Base-by-base conservation (phyloP, 1,140 invertebrate genomes). In the Drosophila subpulchrella region DNA sequence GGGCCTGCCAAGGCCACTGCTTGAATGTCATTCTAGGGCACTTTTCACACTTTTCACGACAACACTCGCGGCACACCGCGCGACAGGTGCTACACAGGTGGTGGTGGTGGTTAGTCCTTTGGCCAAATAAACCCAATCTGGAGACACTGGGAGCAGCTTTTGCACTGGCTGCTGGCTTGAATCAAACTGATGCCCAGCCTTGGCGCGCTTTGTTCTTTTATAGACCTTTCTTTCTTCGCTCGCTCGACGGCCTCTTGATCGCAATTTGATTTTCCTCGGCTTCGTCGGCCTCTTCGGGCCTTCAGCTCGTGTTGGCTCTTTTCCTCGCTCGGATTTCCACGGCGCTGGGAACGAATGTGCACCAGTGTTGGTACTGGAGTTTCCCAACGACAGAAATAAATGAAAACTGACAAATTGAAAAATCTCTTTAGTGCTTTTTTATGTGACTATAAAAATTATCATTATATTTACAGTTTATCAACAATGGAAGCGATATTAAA, bases 141-240 rank as follows among this genome's bases (percentile, higher is more conserved):
- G 63, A 32, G 42, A 6, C 66, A 70, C 51, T 41, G 65, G 66
- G 39, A 48, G 68, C 75, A 68, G 70, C 75, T 83, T 65, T 83
- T 63, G 80, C 79, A 59, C 70, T 76, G 66, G 17, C 75, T 72
- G 81, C 90, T 60, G 62, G 72, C 72, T 82, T 72, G 56, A 89
- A 76, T 82, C 89, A 86, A 80, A 91, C 89, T 91, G 89, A 82
- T 91, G 79, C 50, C 51, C 57, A 61, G 61, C 48, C 76, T 81
- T 86, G 81, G 81, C 75, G 84, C 61, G 81, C 89, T 70, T 85
- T 80, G 88, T 91, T 91, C 89, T 91, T 91, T 85, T 91, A 91
- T 91, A 91, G 89, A 91, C 89, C 90, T 84, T 81, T 77, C 80
- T 75, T 88, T 67, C 46, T 32, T 32, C 20, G 34, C 44, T 65